These are phyloP conservation scores for Misgurnus mizolepis DNA, from an alignment of 2,113 vertebrate species.

Conservation along the genomic window DNA sequence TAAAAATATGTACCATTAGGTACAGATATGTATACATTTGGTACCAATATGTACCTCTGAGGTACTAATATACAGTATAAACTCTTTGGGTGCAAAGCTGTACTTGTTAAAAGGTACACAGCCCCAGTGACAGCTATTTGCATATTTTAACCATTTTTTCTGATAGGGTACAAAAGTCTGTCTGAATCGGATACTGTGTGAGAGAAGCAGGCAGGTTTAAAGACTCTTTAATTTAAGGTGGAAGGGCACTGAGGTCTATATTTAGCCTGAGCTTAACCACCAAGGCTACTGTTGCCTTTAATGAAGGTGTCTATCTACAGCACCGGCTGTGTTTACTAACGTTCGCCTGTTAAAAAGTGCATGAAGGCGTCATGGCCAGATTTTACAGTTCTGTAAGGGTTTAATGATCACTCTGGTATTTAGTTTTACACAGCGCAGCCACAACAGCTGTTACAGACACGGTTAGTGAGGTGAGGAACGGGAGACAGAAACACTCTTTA, in stretches of 20 bases:
- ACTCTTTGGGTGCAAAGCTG: too few species aligned
- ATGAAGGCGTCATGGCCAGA: conserved; percentile 56
- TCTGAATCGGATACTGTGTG: neutral
- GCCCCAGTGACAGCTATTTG: too few species aligned
- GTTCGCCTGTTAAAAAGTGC: conserved; percentile 55
- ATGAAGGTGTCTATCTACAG: conserved; percentile 16
- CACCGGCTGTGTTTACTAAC: conserved; percentile 42
- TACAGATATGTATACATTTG: too few species aligned
- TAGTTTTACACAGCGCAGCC: conserved; percentile 50
- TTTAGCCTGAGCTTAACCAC: conserved; percentile 18
- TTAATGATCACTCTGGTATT: conserved; percentile 59
- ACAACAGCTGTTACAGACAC: conserved; percentile 27
- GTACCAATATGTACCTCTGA: too few species aligned
- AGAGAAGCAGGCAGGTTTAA: neutral
- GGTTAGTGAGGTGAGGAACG: conserved; percentile 16
- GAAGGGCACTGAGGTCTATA: conserved; percentile 52
- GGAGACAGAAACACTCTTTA: conserved; percentile 55
- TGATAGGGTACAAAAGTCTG: too few species aligned
- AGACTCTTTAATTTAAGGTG: conserved; percentile 44
- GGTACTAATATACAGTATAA: too few species aligned
- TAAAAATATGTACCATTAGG: too few species aligned
- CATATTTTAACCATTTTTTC: too few species aligned
- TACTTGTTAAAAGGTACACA: too few species aligned
- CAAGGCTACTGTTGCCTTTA: conserved; percentile 8
- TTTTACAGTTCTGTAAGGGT: conserved; percentile 59